Base-by-base conservation (phyloP, 2,888 invertebrate genomes). In the Amblyjoppa proteus region DNA sequence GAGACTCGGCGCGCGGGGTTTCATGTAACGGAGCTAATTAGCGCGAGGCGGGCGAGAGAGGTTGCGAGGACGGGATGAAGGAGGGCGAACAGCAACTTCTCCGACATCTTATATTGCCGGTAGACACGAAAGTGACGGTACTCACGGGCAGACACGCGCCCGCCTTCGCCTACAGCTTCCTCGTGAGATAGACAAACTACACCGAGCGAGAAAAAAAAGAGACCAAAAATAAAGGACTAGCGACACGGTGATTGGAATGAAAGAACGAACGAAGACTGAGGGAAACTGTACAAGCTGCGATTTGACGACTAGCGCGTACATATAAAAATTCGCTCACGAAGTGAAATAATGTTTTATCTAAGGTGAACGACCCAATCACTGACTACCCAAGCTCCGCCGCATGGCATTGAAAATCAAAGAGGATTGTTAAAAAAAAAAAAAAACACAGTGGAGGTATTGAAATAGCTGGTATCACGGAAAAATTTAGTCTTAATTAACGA, bases 11-110 rank as follows among this genome's bases (percentile, higher is more conserved):
- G 81, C 83, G 81, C 78, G 80, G 84, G 86, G 85, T 88, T 88
- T 79, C 87, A 83, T 87, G 87, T 88, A 86, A 88, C 88, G 88
- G 88, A 88, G 87, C 84, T 88, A 88, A 88, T 88, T 88, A 88
- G 88, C 84, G 84, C 81, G 83, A 70, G 79, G 83, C 81, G 84
- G 78, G 64, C 13, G 51, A 56, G 56, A 74, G 70, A 82, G 70
- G 69, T 78, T 56, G 28, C 53, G 79, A 61, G 69, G 68, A 51
- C 13, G 78, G 61, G 61, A 28, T 38, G 28, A 77, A 34, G 71
- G 61, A 61, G 3, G 71, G 70, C 25, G 69, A 66, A 49, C 49
- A 74, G 74, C 81, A 86, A 66, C 56, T 86, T 71, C 78, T 81
- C 78, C 66, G 81, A 78, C 87, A 84, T 87, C 81, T 85, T 85